phyloP scores from a whole-genome alignment of 2,888 invertebrate species.

The Luperina testacea region DNA sequence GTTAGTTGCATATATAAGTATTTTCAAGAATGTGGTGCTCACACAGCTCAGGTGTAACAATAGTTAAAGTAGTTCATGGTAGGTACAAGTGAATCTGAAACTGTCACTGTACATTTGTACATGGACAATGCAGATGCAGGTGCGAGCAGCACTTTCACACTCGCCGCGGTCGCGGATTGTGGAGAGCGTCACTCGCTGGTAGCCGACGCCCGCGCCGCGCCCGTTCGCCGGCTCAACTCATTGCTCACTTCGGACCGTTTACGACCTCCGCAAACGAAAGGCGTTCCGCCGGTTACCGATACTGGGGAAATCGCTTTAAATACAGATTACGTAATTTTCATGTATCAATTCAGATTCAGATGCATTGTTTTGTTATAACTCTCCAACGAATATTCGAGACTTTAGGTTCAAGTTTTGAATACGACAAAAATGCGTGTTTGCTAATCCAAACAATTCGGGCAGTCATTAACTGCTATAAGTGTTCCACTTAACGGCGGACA shows the following conservation, averaged over 20 bases:
- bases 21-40: conserved; percentile 36
- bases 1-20: conserved; percentile 24
- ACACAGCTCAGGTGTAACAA: conserved; percentile 62
- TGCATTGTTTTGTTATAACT: conserved; percentile 43
- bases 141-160: conserved; percentile 86
- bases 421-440: conserved; percentile 10
- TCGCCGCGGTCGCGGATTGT: conserved; percentile 67
- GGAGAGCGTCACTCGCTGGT: conserved; percentile 54
- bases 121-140: conserved; percentile 77
- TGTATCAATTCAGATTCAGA: conserved; percentile 49
- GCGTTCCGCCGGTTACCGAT: conserved; percentile 66
- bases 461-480: conserved; percentile 65
- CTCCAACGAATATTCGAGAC: conserved; percentile 16
- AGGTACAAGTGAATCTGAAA: conserved; percentile 79
- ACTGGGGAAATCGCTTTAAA: conserved; percentile 73
- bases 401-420: neutral
- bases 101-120: conserved; percentile 75
- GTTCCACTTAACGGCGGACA: conserved; percentile 80
- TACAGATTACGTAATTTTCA: conserved; percentile 72
- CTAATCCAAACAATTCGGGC: conserved; percentile 48
- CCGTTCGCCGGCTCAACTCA: conserved; percentile 41
- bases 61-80: conserved; percentile 72
- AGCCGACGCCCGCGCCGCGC: conserved; percentile 31
- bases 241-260: conserved; percentile 72
- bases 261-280: conserved; percentile 74